These are phyloP conservation scores for Pollenia angustigena DNA, from an alignment of 2,888 invertebrate genomes.

Conservation along the genomic window DNA sequence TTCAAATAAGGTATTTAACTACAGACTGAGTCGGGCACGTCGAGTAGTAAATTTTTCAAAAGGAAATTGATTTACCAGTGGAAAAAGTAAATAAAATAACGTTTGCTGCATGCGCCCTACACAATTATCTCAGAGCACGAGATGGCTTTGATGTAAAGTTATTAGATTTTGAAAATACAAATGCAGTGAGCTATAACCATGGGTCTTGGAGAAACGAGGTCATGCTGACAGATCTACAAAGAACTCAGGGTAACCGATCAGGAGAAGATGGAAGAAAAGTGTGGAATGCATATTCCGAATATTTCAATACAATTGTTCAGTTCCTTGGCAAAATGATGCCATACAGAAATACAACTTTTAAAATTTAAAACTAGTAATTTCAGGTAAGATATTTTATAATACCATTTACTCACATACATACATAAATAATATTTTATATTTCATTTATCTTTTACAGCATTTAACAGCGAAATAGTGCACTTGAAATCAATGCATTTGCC, in stretches of 20 bases:
- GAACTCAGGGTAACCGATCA: too few species aligned
- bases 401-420: too few species aligned
- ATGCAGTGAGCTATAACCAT: not conserved
- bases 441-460: too few species aligned
- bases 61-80: conserved; percentile 36
- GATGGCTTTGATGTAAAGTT: conserved; percentile 21
- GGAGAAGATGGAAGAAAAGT: conserved; percentile 2
- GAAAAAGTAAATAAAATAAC: conserved; percentile 39
- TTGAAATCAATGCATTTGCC: too few species aligned
- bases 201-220: conserved; percentile 13
- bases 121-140: conserved; percentile 43
- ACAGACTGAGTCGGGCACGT: conserved; percentile 18
- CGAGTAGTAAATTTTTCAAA: conserved; percentile 46
- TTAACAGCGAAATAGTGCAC: too few species aligned
- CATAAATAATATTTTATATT: too few species aligned
- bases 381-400: too few species aligned
- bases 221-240: too few species aligned
- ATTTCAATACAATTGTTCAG: conserved; percentile 13
- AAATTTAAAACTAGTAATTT: not conserved
- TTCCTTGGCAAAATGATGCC: conserved; percentile 34
- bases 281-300: conserved; percentile 5
- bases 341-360: conserved; percentile 41
- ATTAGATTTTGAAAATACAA: conserved; percentile 30
- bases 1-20: conserved; percentile 33
- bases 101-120: conserved; percentile 25